Base-by-base conservation (phyloP, 2,888 invertebrate species). In the Chrysotoxum bicinctum region DNA sequence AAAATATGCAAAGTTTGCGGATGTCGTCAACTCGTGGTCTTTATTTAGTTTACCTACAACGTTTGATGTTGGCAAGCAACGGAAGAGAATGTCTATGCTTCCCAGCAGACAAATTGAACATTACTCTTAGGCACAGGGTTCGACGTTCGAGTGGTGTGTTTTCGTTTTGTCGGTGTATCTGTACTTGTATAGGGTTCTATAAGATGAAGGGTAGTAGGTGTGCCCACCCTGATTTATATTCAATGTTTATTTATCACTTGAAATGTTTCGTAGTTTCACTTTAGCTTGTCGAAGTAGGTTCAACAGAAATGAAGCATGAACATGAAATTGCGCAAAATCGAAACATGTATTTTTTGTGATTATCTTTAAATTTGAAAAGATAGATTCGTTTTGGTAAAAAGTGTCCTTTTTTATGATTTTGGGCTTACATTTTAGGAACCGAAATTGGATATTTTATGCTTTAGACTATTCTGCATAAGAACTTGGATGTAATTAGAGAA, bases 1-100 rank as follows among this genome's bases (percentile, higher is more conserved):
- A 58, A 69, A 76, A 76, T 76, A 60, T 76, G 76, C 76, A 76
- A 76, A 76, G 60, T 69, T 69, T 32, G 58, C 26, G 35, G 50
- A 37, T 62, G 62, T 73, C 48, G 50, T 52, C 50, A n/a, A 50
- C 35, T 64, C 19, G 21, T 35, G 48, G 66, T 66, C 45, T 48
- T 48, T 45, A 66, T 64, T 64, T 66, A 48, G 35, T 66, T 66
- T 66, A 35, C 48, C 48, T 35, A 37, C 3, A 50, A 35, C 35
- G 66, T 21, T 66, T 50, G 48, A 37, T 50, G 48, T 30, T 50
- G 43, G 62, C 62, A 40, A 43, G 40, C 26, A 26, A 9, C 30
- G n/a, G 48, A 30, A 21, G 19, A 21, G 32, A 30, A 48, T 48
- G 32, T 26, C 12, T 37, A 32, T 64, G 19, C 14, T 35, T 12